Percentiles rank a stretch among this genome's conserved stretches.
Evolutionary conservation across 1,140 invertebrate species (phyloP).

Genomic region (Aleiodes sp.): DNA sequence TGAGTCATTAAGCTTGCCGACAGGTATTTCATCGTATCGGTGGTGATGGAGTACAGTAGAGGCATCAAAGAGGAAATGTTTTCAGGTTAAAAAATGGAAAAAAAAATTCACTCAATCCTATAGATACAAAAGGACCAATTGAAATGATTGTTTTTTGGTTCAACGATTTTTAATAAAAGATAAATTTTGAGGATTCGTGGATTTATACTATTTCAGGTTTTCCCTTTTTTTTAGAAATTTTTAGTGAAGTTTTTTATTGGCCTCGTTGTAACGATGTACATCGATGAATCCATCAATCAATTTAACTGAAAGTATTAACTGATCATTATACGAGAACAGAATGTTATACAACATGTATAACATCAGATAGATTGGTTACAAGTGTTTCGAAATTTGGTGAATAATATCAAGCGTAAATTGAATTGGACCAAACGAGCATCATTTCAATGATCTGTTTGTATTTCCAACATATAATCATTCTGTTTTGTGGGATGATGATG

Average conservation of each 20-base stretch:
- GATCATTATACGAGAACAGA: neutral
- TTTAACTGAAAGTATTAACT: too few relatives aligned
- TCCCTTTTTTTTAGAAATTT: too few relatives aligned
- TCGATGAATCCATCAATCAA: too few relatives aligned
- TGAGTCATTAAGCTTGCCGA: conserved; percentile 10
- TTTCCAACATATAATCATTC: conserved; percentile 49
- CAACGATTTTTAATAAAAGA: neutral
- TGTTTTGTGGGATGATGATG: conserved; percentile 52
- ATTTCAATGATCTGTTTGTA: conserved; percentile 23
- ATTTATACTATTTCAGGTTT: neutral
- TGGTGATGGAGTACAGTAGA: neutral
- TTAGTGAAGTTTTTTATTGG: too few relatives aligned
- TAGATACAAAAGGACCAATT: neutral
- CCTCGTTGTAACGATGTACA: too few relatives aligned
- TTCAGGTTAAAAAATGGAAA: neutral
- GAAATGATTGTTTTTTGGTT: conserved; percentile 1
- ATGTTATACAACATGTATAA: neutral
- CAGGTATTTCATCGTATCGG: neutral
- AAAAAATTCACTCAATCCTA: neutral
- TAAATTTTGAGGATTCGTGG: neutral
- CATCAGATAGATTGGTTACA: conserved; percentile 7
- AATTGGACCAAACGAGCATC: neutral
- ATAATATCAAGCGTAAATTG: neutral
- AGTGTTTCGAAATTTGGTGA: conserved; percentile 16
- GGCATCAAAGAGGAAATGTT: conserved; percentile 12